Evolutionary conservation across 1,140 invertebrate species (phyloP).

Genomic region (Sitodiplosis mosellana): DNA sequence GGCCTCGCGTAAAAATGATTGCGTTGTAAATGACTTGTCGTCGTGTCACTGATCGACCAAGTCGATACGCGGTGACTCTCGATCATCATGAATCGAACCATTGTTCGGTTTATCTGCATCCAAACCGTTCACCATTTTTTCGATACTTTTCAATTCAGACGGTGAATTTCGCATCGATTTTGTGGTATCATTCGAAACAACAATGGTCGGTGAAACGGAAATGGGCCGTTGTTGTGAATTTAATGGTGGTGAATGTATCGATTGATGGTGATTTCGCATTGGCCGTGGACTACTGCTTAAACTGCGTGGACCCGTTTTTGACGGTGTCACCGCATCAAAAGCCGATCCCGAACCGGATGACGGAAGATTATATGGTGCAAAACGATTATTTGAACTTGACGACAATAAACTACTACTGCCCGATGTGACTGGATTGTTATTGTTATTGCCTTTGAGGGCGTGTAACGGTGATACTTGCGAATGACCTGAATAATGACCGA

Average conservation of each 20-base stretch:
- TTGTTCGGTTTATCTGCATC: conserved; percentile 40
- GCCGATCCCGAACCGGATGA: conserved; percentile 48
- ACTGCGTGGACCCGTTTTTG: conserved; percentile 31
- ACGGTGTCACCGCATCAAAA: conserved; percentile 68
- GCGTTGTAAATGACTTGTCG: no score
- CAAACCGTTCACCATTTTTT: conserved; percentile 90
- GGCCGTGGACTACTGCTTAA: conserved; percentile 46
- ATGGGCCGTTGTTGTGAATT: conserved; percentile 22
- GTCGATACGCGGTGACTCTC: no score
- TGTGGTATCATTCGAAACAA: conserved; percentile 10
- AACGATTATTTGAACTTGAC: conserved; percentile 26
- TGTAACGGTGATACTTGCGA: conserved; percentile 33
- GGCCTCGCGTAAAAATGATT: no score
- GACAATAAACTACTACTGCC: no score
- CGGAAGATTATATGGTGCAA: conserved; percentile 68
- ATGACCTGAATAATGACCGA: conserved; percentile 43
- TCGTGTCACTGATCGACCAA: neutral
- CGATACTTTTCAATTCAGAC: conserved; percentile 78
- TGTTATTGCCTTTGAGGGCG: conserved; percentile 24
- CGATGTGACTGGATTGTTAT: no score
- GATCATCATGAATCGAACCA: neutral
- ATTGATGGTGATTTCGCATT: neutral
- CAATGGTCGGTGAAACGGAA: conserved; percentile 19
- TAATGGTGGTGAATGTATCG: conserved; percentile 28
- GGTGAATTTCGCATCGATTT: conserved; percentile 30